Evolutionary conservation across 2,888 invertebrate species (phyloP), one percentile per base, ranked within the genome.

Genomic region (Sepioteuthis lessoniana): DNA sequence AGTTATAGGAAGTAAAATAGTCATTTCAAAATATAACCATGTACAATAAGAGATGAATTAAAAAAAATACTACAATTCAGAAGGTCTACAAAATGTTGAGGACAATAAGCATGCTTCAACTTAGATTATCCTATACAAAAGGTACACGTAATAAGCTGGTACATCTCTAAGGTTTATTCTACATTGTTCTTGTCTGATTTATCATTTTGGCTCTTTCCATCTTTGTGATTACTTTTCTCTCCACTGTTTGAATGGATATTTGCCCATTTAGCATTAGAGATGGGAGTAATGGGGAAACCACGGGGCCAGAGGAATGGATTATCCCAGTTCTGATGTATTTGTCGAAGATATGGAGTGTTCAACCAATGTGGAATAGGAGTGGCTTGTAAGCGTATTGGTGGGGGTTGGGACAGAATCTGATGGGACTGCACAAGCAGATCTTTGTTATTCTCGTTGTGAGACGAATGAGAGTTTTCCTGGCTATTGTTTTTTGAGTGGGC

Each of bases 311-410:
- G 47, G 10, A n/a, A 92, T n/a, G 31, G 42, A 31, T 46, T 92
- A 31, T 92, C 91, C 91, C 46, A 92, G 42, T 38, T 92, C n/a
- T 92, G 91, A 0, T 42, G 91, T 47, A 92, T 92, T 35, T 92
- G 91, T 31, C n/a, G n/a, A 19, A 92, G 42, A 31, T 92, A 46
- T 7, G 28, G 47, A 31, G 91, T 16, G 47, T 42, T 31, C 31
- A 92, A n/a, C 46, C 42, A 92, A 19, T 42, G 91, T 16, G 91
- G 19, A 16, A 92, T 46, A 10, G 91, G 7, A 0, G 91, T n/a
- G 4, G 91, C 25, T 31, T 92, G 91, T 4, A 46, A 47, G 37
- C 46, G 37, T 21, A 46, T 19, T 31, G 42, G n/a, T 46, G 91
- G 37, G 47, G 91, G 19, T 0, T 42, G n/a, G 13, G 91, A 92